Evolutionary conservation across 2,888 invertebrate genomes (phyloP).

Genomic region (Aphelenchoides bicaudatus): DNA sequence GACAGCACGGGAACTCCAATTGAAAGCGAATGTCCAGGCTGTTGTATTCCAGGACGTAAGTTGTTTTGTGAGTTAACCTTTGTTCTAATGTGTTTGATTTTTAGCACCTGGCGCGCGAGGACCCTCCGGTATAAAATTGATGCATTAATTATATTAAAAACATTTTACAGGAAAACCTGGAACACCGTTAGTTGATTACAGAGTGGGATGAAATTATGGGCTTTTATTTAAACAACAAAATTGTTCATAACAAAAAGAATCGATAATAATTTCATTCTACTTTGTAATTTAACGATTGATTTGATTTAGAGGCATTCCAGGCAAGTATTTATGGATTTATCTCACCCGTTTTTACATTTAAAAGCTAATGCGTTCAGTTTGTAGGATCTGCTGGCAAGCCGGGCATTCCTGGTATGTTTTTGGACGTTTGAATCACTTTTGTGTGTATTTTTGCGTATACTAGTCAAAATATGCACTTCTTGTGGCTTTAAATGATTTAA

Average conservation of each 20-base stretch:
- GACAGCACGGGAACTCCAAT: conserved; percentile 57
- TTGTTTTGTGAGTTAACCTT: background rate
- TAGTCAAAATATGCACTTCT: too few relatives aligned
- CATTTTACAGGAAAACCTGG: conserved; percentile 36
- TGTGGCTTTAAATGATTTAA: too few relatives aligned
- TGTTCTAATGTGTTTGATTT: conserved; percentile 36
- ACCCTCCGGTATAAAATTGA: conserved; percentile 48
- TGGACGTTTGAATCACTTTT: background rate
- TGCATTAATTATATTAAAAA: background rate
- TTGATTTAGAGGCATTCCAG: too few relatives aligned
- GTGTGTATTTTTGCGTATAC: too few relatives aligned
- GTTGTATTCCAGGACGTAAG: conserved; percentile 42
- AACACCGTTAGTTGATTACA: conserved; percentile 26
- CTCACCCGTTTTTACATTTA: too few relatives aligned
- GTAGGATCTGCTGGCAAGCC: conserved; percentile 29
- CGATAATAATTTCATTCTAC: too few relatives aligned
- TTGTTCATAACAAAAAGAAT: too few relatives aligned
- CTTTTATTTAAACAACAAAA: too few relatives aligned
- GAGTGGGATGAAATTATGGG: background rate
- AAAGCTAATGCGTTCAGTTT: too few relatives aligned
- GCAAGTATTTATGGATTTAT: too few relatives aligned
- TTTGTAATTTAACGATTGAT: too few relatives aligned
- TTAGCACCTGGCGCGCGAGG: too few relatives aligned
- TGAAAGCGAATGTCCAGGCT: conserved; percentile 59
- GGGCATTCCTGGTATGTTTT: conserved; percentile 54